Evolutionary conservation across 2,113 vertebrate genomes (phyloP), one percentile per base, ranked within the genome.

Genomic region (Calonectris borealis): DNA sequence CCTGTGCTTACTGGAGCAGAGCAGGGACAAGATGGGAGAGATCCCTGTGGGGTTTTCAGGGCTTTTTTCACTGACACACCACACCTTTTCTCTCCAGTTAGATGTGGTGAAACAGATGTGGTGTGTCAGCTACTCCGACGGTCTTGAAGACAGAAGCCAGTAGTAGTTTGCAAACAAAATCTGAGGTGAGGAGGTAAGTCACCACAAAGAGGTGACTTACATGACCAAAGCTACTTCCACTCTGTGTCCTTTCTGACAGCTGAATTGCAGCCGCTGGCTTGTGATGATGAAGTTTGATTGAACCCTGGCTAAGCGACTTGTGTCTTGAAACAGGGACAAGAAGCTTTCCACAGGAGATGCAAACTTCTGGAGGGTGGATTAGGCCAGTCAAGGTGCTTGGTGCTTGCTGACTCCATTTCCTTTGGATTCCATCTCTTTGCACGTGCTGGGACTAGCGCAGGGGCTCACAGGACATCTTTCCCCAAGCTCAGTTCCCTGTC

Each of bases 371-470:
- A 40, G 26, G 4, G 1, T 38, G 27, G 46, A 82, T 10, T 7
- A 68, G 22, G 10, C 7, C 40, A 44, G n/a, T 13, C 24, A 87
- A 79, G 8, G 19, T 27, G 2, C 4, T 38, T 44, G 15, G 26
- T 58, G 11, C 32, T 62, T 66, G 9, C 27, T 78, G 46, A 42
- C 10, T 54, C 51, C 0, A 0, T 61, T 94, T 80, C 4, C 24
- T 72, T 87, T 70, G 36, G 25, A 58, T 4, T 82, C 13, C 22
- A n/a, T 12, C 10, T 70, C 34, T 36, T 54, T 69, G 16, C 13
- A 31, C 1, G 1, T 18, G 18, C 21, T 57, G 29, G n/a, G 7
- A n/a, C 20, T n/a, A 9, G 2, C 20, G 64, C 1, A 5, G 31
- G 7, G 16, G 1, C 6, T 44, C 61, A 34, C 1, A 1, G 6